phyloP scores from a whole-genome alignment of 2,797 vertebrate genomes.

The Coreius guichenoti region DNA sequence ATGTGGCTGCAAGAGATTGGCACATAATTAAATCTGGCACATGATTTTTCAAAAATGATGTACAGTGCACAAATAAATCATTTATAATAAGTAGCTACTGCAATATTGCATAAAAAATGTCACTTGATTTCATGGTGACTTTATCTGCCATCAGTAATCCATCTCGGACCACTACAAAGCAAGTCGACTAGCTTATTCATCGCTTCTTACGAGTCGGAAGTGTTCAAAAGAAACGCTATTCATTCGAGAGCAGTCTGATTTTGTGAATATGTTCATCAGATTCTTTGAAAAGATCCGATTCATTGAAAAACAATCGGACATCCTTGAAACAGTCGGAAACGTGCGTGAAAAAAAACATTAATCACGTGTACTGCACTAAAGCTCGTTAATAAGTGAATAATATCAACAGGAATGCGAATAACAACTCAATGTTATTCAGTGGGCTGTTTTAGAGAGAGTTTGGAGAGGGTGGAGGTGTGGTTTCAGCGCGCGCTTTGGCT shows the following conservation, averaged over 20 bases:
- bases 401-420: constrained; percentile 16
- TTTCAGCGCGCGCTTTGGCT: constrained; percentile 10
- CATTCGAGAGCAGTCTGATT: background rate
- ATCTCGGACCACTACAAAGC: background rate
- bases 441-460: constrained; percentile 2
- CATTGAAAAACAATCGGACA: background rate
- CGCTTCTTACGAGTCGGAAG: background rate
- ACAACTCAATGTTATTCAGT: background rate
- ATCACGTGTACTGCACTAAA: background rate
- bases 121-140: background rate
- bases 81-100: too few species aligned
- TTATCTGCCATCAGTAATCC: too few species aligned
- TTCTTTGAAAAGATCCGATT: background rate
- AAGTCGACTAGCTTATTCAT: background rate
- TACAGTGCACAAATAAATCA: background rate
- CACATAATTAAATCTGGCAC: background rate
- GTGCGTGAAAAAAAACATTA: background rate
- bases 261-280: background rate
- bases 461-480: constrained; percentile 22
- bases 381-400: background rate
- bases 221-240: background rate
- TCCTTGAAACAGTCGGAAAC: background rate
- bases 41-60: background rate
- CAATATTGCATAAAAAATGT: too few species aligned
- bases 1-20: background rate